phyloP scores from a whole-genome alignment of 2,113 vertebrate genomes.

The Erythrolamprus reginae region DNA sequence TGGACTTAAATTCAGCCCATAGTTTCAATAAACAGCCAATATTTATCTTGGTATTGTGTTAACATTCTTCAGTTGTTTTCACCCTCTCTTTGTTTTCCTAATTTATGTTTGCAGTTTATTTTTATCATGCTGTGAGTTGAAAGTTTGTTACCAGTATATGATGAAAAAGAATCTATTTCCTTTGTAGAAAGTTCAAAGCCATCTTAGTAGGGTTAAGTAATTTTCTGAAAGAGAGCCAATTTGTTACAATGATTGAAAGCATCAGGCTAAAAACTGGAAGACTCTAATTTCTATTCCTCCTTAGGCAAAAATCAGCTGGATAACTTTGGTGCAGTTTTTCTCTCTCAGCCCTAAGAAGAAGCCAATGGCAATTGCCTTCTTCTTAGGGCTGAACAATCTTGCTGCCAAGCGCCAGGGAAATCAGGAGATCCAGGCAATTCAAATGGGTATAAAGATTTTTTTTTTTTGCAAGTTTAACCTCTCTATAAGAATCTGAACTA shows the following conservation, averaged over 20 bases:
- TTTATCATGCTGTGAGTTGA: neutral
- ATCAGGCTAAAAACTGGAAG: neutral
- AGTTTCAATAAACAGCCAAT: neutral
- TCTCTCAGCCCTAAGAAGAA: neutral
- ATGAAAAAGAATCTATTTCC: slow-evolving; percentile 15
- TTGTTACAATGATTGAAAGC: neutral
- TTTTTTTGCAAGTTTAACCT: neutral
- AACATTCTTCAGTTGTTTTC: neutral
- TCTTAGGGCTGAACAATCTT: neutral
- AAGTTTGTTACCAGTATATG: slow-evolving; percentile 19
- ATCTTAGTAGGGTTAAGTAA: neutral
- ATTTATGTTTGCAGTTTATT: neutral
- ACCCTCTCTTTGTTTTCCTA: neutral
- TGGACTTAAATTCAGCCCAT: neutral
- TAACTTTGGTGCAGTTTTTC: neutral
- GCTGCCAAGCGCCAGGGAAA: neutral
- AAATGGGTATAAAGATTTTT: neutral
- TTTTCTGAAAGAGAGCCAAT: neutral
- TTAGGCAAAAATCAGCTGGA: neutral
- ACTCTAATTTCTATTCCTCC: neutral
- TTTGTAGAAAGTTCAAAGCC: slow-evolving; percentile 19
- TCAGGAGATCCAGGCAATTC: neutral
- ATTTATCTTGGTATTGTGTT: neutral
- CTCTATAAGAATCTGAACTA: neutral
- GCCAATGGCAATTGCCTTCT: neutral